Conservation (phyloP, 1,140 invertebrate species). For the Trissolcus basalis region DNA sequence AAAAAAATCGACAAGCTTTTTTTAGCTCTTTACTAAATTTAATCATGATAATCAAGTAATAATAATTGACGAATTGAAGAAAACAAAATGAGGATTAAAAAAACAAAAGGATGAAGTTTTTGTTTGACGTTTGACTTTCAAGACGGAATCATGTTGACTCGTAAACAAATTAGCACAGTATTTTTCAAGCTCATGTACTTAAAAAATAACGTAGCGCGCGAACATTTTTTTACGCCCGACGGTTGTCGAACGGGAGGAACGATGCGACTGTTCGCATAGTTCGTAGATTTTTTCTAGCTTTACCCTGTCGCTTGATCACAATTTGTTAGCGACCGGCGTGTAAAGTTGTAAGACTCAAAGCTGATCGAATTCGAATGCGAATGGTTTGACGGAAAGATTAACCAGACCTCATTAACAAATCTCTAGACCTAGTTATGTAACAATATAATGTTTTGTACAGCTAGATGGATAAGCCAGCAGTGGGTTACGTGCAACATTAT, state of each 20-base stretch:
- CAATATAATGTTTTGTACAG: constrained; percentile 76
- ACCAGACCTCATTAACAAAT: constrained; percentile 74
- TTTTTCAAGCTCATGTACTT: constrained; percentile 73
- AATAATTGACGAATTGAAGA: constrained; percentile 19
- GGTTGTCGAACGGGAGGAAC: constrained; percentile 16
- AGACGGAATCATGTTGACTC: constrained; percentile 27
- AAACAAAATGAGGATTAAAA: constrained; percentile 1
- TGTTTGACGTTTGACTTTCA: constrained; percentile 24
- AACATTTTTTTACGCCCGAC: constrained; percentile 45
- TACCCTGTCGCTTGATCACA: constrained; percentile 16
- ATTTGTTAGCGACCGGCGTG: constrained; percentile 17
- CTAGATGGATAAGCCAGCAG: constrained; percentile 75
- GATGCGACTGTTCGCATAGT: constrained; percentile 16
- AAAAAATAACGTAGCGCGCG: constrained; percentile 61
- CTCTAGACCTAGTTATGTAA: constrained; percentile 72
- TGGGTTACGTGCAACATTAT: constrained; percentile 76
- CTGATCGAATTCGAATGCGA: constrained; percentile 27
- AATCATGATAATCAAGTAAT: constrained; percentile 11
- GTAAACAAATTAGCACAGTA: constrained; percentile 66
- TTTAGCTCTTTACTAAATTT: constrained; percentile 41
- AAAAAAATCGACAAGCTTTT: constrained; percentile 41
- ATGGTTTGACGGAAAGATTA: constrained; percentile 36
- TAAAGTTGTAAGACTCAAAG: constrained; percentile 30
- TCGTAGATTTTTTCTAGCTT: constrained; percentile 24
- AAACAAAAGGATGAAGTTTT: background rate